Conservation (phyloP, 2,113 vertebrate species). For the Atrichornis clamosus region DNA sequence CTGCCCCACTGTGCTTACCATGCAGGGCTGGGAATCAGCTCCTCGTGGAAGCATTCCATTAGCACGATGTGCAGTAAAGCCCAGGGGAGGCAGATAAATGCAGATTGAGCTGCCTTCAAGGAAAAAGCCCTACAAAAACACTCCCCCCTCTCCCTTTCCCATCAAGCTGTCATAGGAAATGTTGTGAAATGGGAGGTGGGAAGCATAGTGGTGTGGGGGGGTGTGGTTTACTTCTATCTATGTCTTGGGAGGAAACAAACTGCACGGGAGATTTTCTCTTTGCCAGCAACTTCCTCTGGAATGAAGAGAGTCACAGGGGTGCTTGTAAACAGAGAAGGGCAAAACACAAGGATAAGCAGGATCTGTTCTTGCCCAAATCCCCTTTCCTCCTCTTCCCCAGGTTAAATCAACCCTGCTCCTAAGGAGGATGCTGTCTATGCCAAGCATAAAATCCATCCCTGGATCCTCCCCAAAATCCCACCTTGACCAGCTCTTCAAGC, state of each 20-base stretch:
- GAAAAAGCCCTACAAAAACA: not conserved
- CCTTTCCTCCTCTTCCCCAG: not conserved
- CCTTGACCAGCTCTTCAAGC: not conserved
- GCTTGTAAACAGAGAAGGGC: not conserved
- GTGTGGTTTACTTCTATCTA: not conserved
- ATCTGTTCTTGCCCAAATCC: not conserved
- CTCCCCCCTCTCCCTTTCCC: accelerated
- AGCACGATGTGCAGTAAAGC: not conserved
- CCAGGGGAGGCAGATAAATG: not conserved
- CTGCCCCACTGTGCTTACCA: not conserved
- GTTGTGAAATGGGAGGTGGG: not conserved
- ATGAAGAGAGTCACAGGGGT: not conserved
- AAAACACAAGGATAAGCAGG: not conserved
- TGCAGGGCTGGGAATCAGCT: not conserved
- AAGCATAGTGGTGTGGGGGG: not conserved
- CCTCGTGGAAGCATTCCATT: not conserved
- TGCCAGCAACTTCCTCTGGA: not conserved
- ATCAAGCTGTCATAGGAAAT: not conserved
- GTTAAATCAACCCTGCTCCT: not conserved
- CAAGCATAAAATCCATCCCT: not conserved
- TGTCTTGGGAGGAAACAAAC: not conserved
- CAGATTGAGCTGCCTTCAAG: not conserved
- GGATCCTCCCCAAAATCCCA: not conserved
- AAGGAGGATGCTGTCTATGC: not conserved
- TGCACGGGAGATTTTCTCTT: not conserved